Conservation (phyloP, 2,113 vertebrate genomes). For the Todiramphus chloris region DNA sequence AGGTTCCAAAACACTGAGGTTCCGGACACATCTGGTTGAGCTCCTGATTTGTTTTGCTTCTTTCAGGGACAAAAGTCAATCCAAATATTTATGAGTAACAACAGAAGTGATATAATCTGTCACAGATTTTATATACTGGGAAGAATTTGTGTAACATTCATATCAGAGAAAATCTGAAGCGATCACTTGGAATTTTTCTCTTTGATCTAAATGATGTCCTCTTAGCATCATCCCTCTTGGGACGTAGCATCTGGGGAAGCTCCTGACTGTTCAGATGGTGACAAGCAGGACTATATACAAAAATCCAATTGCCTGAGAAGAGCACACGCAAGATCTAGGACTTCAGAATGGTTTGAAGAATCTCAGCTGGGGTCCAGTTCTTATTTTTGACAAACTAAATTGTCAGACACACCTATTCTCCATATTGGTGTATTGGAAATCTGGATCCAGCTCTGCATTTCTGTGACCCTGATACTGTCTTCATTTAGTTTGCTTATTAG, state of each 20-base stretch:
- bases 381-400: not conserved
- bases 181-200: not conserved
- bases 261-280: not conserved
- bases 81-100: not conserved
- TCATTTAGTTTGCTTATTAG: not conserved
- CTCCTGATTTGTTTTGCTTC: not conserved
- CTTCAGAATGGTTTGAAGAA: not conserved
- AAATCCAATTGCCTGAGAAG: not conserved
- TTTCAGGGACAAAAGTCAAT: not conserved
- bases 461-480: not conserved
- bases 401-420: not conserved
- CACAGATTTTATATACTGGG: not conserved
- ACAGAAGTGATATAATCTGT: not conserved
- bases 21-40: not conserved
- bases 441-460: not conserved
- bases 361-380: not conserved
- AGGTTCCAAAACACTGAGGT: not conserved
- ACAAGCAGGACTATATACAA: not conserved
- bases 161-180: not conserved
- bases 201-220: not conserved
- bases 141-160: not conserved
- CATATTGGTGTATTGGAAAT: not conserved
- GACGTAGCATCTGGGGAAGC: not conserved
- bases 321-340: not conserved
- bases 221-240: not conserved